A percentile compares a stretch with the other conserved stretches of the same genome.
Evolutionary conservation across 2,113 vertebrate genomes (phyloP).

Genomic region (Pterocles gutturalis): DNA sequence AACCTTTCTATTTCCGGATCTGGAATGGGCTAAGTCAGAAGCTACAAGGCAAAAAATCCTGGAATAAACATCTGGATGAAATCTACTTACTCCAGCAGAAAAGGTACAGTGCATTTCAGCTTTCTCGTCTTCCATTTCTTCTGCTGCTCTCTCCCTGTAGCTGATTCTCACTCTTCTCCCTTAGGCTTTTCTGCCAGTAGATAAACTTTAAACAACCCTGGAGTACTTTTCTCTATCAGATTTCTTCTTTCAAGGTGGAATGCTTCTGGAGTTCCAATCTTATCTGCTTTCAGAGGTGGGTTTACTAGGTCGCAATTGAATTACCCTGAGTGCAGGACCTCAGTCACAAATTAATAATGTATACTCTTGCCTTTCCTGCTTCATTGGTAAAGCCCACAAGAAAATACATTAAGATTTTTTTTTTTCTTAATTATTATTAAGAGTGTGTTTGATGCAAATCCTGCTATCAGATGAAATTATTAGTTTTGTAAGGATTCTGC

Average conservation of each 20-base stretch:
- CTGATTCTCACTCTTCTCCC: background rate
- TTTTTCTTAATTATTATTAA: background rate
- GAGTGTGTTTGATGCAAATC: background rate
- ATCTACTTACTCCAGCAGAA: slow-evolving; percentile 76
- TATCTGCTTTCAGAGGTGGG: slow-evolving; percentile 30
- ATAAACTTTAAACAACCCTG: slow-evolving; percentile 57
- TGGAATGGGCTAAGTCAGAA: slow-evolving; percentile 67
- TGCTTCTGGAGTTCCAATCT: slow-evolving; percentile 54
- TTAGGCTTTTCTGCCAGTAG: slow-evolving; percentile 28
- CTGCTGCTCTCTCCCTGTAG: background rate
- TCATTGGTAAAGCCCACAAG: background rate
- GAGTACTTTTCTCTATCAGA: slow-evolving; percentile 43
- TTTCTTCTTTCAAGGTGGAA: slow-evolving; percentile 52
- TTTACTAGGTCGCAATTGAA: background rate
- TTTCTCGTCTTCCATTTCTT: background rate
- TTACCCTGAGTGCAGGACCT: background rate
- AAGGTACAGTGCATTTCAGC: slow-evolving; percentile 61
- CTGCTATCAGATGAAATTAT: background rate
- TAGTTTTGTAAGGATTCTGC: background rate
- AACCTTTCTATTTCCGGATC: slow-evolving; percentile 50
- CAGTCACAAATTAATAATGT: background rate
- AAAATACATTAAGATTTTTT: background rate
- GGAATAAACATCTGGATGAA: slow-evolving; percentile 69
- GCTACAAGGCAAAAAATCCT: slow-evolving; percentile 48
- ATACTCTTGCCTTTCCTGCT: background rate